Percentiles rank a stretch among this genome's conserved stretches.
Conservation (phyloP, 2,888 invertebrate species). For the Parnassius mnemosyne region DNA sequence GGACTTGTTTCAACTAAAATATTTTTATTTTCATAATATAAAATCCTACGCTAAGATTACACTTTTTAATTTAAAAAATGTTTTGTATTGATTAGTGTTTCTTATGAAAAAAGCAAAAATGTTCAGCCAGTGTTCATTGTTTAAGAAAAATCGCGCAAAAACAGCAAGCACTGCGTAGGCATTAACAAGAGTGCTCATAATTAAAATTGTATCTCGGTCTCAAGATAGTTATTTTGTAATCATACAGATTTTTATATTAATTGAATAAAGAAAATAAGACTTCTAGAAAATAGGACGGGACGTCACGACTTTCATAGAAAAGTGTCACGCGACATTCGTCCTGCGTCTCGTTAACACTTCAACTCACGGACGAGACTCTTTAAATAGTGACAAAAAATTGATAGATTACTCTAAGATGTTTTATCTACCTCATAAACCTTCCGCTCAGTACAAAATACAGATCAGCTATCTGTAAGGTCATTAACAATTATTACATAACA, state of each 20-base stretch:
- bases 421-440: constrained; percentile 21
- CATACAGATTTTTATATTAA: too few relatives aligned
- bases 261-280: too few relatives aligned
- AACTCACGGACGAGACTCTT: constrained; percentile 8
- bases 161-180: background rate
- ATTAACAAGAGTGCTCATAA: background rate
- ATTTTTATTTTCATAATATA: too few relatives aligned
- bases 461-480: constrained; percentile 20
- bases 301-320: too few relatives aligned
- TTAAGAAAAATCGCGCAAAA: constrained; percentile 1
- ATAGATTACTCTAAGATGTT: constrained; percentile 18
- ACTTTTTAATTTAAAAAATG: background rate
- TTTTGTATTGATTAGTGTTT: constrained; percentile 1
- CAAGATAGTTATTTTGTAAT: background rate
- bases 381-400: constrained; percentile 10
- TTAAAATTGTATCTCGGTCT: background rate
- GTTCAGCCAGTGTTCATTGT: background rate
- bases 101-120: background rate
- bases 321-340: too few relatives aligned
- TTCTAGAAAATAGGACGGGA: too few relatives aligned
- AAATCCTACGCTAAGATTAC: background rate
- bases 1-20: too few relatives aligned
- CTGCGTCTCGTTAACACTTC: background rate
- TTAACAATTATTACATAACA: constrained; percentile 32
- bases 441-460: constrained; percentile 11